Evolutionary conservation across 2,113 vertebrate genomes (phyloP).

Genomic region (Anguilla japonica): DNA sequence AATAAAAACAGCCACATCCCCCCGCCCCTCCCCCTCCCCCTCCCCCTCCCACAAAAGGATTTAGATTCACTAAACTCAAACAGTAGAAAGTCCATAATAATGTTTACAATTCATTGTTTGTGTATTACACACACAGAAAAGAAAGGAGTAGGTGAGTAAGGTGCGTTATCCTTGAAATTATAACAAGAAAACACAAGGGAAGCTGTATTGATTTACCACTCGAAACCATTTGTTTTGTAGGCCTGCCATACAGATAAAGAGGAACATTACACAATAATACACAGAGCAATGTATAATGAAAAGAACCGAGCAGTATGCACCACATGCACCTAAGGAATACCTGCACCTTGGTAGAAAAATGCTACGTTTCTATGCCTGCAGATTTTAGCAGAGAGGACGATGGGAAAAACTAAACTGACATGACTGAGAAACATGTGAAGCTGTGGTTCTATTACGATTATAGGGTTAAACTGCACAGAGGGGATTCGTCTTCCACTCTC

Average conservation of each 20-base stretch:
- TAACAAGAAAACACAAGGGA: not conserved
- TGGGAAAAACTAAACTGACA: not conserved
- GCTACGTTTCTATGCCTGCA: not conserved
- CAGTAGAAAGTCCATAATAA: not conserved
- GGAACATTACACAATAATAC: slow-evolving; percentile 7
- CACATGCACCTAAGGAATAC: not conserved
- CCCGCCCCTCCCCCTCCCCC: too few relatives aligned
- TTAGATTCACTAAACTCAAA: slow-evolving; percentile 1
- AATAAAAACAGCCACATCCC: not conserved
- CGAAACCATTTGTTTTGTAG: not conserved
- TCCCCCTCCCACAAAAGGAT: not conserved
- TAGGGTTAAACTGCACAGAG: not conserved
- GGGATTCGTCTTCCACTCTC: not conserved
- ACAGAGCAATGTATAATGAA: not conserved
- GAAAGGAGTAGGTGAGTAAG: not conserved
- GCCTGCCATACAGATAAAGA: slow-evolving; percentile 9
- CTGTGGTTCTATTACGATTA: not conserved
- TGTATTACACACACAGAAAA: not conserved
- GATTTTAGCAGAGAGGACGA: not conserved
- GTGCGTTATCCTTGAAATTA: not conserved
- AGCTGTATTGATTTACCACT: not conserved
- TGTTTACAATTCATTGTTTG: not conserved
- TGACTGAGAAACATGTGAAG: not conserved
- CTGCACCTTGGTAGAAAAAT: not conserved
- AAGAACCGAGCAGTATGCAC: not conserved